phyloP scores from a whole-genome alignment of 2,113 vertebrate genomes.

The Lamprotornis superbus region DNA sequence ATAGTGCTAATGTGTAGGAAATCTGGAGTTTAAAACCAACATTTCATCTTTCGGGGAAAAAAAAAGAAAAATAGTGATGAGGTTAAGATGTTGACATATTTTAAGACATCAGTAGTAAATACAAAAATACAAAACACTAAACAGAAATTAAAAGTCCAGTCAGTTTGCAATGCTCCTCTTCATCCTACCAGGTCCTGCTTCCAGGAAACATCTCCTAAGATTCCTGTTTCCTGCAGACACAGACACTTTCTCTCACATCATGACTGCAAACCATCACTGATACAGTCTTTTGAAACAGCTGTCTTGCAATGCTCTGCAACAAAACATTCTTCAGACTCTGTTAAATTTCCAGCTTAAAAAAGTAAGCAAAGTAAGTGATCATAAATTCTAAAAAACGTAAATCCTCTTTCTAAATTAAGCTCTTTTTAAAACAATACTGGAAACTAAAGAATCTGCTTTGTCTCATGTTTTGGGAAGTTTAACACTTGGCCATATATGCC shows the following conservation, averaged over 20 bases:
- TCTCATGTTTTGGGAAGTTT: background rate
- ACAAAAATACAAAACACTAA: background rate
- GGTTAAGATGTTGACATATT: background rate
- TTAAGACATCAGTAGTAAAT: background rate
- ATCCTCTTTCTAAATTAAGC: background rate
- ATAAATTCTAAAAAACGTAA: background rate
- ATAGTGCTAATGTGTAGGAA: background rate
- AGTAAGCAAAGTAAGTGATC: background rate
- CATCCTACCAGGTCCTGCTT: background rate
- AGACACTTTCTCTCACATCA: background rate
- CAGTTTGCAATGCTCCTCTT: background rate
- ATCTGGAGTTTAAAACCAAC: background rate
- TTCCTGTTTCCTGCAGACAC: background rate
- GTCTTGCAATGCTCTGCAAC: background rate
- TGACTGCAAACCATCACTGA: background rate
- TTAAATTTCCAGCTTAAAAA: background rate
- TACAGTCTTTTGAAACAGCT: background rate
- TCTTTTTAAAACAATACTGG: background rate
- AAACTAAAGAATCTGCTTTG: background rate
- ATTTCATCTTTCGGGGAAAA: background rate
- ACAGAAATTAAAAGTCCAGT: background rate
- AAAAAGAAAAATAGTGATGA: background rate
- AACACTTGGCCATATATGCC: background rate
- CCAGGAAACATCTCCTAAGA: background rate
- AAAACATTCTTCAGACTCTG: background rate